Evolutionary conservation across 2,888 invertebrate species (phyloP), one percentile per base, ranked within the genome.

Genomic region (Drosophila recens): DNA sequence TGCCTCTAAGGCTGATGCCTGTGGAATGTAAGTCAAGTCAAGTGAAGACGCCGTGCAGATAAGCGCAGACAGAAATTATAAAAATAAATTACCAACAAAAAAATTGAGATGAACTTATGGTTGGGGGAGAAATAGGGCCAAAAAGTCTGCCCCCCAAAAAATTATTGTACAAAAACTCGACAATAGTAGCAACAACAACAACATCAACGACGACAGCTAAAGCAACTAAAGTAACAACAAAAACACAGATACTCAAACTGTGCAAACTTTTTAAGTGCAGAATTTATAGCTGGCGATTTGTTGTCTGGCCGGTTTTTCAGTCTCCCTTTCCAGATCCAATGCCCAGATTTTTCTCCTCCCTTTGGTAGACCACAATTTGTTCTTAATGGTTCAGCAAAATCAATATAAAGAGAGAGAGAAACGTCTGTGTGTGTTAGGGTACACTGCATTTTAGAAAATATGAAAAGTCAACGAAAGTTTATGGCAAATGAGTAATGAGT

Each of bases 401-500:
- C 85, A 86, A 86, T 86, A 83, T 65, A 65, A 77, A 68, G 65
- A 67, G 53, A 51, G 10, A 40, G 27, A 27, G 27, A 27, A 9
- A 1, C 23, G 13, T 45, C n/a, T 59, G 30, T 17, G 27, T 58
- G 53, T 61, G 45, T 70, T 62, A 66, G 61, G 65, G 49, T 64
- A 45, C 43, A 56, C 38, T 75, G 79, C 68, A 79, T 76, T 87
- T 82, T 73, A 72, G 82, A 82, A 88, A 80, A 83, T 88, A 88
- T 83, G 87, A 86, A 86, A 86, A 88, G 89, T 88, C 80, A 75
- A 72, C 76, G 67, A 88, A 86, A 86, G 77, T 86, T 86, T 79
- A 80, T 76, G 77, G 84, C 79, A 80, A 88, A 88, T 86, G 85
- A 86, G 84, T 79, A 86, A 86, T 88, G 89, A 88, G 89, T 86